phyloP scores from a whole-genome alignment of 2,888 invertebrate species.

The Camponotus fellah region DNA sequence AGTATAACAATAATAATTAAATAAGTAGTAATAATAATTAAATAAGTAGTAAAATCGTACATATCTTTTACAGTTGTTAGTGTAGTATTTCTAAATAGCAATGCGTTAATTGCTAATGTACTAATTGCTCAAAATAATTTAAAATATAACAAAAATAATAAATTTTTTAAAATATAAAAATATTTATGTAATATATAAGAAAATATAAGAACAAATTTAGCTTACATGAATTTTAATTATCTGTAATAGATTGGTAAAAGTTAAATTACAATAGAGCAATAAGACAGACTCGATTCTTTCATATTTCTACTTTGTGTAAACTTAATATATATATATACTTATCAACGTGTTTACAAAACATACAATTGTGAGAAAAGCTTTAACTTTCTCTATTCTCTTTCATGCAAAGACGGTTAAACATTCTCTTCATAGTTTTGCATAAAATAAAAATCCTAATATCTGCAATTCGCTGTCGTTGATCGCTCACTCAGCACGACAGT shows the following conservation, averaged over 20 bases:
- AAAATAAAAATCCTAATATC: constrained; percentile 18
- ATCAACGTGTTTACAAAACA: constrained; percentile 36
- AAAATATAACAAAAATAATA: background rate
- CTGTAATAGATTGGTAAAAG: background rate
- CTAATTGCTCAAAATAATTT: background rate
- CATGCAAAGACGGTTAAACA: background rate
- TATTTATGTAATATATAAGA: background rate
- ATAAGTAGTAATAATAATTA: background rate
- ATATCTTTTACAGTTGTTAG: background rate
- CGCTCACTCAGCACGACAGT: constrained; percentile 2
- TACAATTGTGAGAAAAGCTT: constrained; percentile 12
- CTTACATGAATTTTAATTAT: background rate
- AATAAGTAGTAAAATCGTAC: background rate
- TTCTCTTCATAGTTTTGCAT: background rate
- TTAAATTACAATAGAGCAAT: background rate
- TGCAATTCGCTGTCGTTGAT: background rate
- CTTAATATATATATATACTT: background rate
- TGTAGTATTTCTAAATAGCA: background rate
- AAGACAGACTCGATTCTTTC: constrained; percentile 4
- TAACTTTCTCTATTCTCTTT: constrained; percentile 43
- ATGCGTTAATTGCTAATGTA: background rate
- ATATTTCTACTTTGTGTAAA: constrained; percentile 7
- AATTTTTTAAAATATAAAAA: background rate
- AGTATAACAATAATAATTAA: background rate
- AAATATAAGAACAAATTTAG: background rate